Evolutionary conservation across 2,888 invertebrate species (phyloP).

Genomic region (Polydrusus tereticollis): DNA sequence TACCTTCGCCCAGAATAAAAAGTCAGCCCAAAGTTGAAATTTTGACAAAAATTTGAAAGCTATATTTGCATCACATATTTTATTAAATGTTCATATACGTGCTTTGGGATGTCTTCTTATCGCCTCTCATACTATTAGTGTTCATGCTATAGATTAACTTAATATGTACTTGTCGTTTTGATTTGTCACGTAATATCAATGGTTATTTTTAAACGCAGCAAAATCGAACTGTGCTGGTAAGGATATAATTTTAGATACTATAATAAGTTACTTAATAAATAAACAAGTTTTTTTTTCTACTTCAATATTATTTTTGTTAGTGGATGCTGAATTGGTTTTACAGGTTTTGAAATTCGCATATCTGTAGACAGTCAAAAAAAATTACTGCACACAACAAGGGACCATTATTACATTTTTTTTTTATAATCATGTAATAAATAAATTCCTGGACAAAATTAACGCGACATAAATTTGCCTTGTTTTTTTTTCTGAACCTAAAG

Average conservation of each 20-base stretch:
- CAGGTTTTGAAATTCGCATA: not conserved
- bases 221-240: no score
- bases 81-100: constrained; percentile 34
- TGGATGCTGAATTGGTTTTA: constrained; percentile 2
- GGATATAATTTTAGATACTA: no score
- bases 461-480: no score
- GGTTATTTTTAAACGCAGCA: no score
- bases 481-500: no score
- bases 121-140: constrained; percentile 59
- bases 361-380: not conserved
- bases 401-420: no score
- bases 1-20: constrained; percentile 41
- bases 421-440: no score
- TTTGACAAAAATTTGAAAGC: not conserved
- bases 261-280: no score
- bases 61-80: not conserved
- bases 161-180: constrained; percentile 57
- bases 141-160: constrained; percentile 60
- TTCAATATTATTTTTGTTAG: not conserved
- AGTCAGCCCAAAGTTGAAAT: constrained; percentile 22
- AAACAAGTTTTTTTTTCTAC: not conserved
- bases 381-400: no score
- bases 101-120: constrained; percentile 50
- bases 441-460: no score
- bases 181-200: constrained; percentile 38